Evolutionary conservation across 2,113 vertebrate genomes (phyloP), one percentile per base, ranked within the genome.

Genomic region (Anarrhichthys ocellatus): DNA sequence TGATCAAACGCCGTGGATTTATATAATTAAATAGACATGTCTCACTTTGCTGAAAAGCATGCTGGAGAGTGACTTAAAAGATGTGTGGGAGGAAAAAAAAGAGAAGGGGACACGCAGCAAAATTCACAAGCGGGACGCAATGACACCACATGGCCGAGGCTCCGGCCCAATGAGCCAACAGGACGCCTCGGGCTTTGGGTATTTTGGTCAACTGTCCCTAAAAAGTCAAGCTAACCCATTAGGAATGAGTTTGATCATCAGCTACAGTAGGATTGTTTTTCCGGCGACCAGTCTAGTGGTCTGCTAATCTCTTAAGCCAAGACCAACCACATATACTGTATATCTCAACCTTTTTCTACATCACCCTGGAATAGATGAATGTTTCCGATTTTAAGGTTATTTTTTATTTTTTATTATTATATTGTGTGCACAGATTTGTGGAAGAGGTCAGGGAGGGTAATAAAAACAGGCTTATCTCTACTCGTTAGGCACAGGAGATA

Each of bases 401-500:
- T 63, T 78, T 29, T 64, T 72, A 46, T 24, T 63, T 78, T 22
- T 81, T 24, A 66, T 32, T 38, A 44, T 71, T 29, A 29, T 29
- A 29, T 29, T 79, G 62, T 73, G 34, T 79, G 56, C 10, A 42
- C 65, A 34, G 68, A 84, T 90, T 80, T 81, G 50, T 36, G 6
- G 71, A 68, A 73, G 65, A 80, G 90, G 91, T 89, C 88, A 83
- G 77, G 3, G 27, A 86, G 84, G 89, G 88, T 38, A 92, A 92
- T 89, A 90, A 91, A 92, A 93, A 91, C 91, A 85, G 87, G 88
- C 88, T 92, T 91, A 91, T 92, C 88, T 88, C 82, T 66, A 70
- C 84, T 91, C 48, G 76, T 93, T 93, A 92, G 82, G 87, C 81
- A 89, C 78, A 81, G 87, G 68, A 88, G 91, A 93, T 92, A 90